Evolutionary conservation across 2,113 vertebrate genomes (phyloP).

Genomic region (Oplegnathus fasciatus): DNA sequence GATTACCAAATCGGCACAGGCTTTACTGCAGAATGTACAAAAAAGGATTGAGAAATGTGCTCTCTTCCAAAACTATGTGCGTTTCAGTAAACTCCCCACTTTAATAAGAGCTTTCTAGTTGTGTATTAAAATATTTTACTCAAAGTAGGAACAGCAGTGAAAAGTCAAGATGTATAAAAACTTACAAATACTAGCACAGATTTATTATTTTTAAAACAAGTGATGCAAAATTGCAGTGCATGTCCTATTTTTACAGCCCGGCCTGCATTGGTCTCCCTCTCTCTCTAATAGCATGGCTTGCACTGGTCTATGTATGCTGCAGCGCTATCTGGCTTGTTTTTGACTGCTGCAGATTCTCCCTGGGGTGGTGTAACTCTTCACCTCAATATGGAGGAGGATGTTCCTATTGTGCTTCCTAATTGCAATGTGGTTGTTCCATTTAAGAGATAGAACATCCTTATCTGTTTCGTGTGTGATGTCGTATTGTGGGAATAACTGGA

Average conservation of each 20-base stretch:
- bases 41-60: conserved; percentile 43
- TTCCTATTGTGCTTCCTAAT: conserved; percentile 88
- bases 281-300: conserved; percentile 21
- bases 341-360: conserved; percentile 79
- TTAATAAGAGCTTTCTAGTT: conserved; percentile 11
- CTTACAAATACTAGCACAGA: not conserved
- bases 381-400: conserved; percentile 83
- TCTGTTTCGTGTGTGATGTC: conserved; percentile 62
- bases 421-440: conserved; percentile 86
- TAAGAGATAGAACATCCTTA: conserved; percentile 77
- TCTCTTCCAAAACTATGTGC: conserved; percentile 40
- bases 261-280: conserved; percentile 38
- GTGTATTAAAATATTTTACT: conserved; percentile 12
- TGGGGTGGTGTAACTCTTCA: conserved; percentile 81
- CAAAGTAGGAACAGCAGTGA: not conserved
- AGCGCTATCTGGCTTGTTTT: conserved; percentile 79
- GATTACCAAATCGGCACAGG: conserved; percentile 76
- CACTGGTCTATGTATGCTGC: conserved; percentile 52
- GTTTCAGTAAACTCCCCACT: conserved; percentile 46
- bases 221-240: conserved; percentile 24
- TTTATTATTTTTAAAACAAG: conserved; percentile 14
- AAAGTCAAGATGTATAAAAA: not conserved
- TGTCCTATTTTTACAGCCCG: conserved; percentile 55
- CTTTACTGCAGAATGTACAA: conserved; percentile 47
- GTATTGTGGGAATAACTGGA: conserved; percentile 40